These are phyloP conservation scores for Zonitis immaculata DNA, from an alignment of 2,888 invertebrate genomes.

Conservation along the genomic window DNA sequence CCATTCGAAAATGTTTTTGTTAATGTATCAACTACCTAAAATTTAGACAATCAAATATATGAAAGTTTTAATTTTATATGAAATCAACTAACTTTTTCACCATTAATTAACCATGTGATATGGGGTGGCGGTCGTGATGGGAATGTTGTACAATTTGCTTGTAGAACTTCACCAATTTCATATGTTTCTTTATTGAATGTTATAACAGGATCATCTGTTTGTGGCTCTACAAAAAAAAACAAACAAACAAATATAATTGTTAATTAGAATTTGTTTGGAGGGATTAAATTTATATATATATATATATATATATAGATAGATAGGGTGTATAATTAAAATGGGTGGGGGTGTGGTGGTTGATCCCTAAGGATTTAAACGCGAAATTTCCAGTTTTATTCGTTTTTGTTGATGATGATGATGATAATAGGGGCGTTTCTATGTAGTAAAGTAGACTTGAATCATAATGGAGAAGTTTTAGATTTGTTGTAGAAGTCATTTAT, in stretches of 20 bases:
- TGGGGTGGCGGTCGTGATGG: conserved; percentile 69
- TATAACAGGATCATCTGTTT: conserved; percentile 65
- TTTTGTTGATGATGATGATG: neutral
- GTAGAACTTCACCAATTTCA: conserved; percentile 62
- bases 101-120: conserved; percentile 75
- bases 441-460: neutral
- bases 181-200: conserved; percentile 65
- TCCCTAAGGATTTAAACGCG: too few species aligned
- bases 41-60: too few species aligned
- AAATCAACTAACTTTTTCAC: conserved; percentile 56
- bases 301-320: too few species aligned
- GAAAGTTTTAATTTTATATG: too few species aligned
- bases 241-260: neutral
- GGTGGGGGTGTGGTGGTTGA: too few species aligned
- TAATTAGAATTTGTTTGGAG: neutral
- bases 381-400: too few species aligned
- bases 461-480: neutral
- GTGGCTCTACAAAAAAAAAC: conserved; percentile 52
- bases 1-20: conserved; percentile 48
- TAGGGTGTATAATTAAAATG: too few species aligned
- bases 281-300: too few species aligned
- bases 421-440: neutral
- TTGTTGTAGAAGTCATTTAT: neutral
- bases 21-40: conserved; percentile 46
- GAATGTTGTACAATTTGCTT: conserved; percentile 71